Conservation (phyloP, 2,113 vertebrate species). For the Anguilla rostrata region DNA sequence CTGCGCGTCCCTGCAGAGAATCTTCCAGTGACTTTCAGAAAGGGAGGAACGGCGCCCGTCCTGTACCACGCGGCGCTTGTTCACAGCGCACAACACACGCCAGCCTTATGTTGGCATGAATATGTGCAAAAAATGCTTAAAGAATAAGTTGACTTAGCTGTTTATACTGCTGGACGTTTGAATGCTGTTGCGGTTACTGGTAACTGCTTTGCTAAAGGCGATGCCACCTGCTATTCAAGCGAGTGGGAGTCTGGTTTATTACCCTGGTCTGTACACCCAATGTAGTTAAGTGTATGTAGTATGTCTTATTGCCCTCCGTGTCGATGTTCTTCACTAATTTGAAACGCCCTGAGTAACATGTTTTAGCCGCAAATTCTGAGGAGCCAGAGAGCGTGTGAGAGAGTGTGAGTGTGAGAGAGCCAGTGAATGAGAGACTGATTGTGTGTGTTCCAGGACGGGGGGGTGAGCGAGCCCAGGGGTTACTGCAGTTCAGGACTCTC, state of each 20-base stretch:
- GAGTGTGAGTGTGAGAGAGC: neutral
- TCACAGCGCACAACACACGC: too few species aligned
- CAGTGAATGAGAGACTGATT: neutral
- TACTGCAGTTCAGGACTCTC: slow-evolving; percentile 58
- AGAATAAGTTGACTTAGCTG: too few species aligned
- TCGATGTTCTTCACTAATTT: neutral
- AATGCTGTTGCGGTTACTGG: too few species aligned
- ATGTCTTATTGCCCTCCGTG: neutral
- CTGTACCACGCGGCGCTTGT: too few species aligned
- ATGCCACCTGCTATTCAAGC: neutral
- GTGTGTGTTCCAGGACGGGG: neutral
- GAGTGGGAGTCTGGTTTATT: neutral
- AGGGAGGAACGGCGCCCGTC: too few species aligned
- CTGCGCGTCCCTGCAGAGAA: too few species aligned
- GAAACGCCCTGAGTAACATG: neutral
- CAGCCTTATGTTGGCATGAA: too few species aligned
- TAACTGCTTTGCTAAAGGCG: neutral
- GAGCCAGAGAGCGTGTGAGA: neutral
- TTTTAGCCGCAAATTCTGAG: neutral
- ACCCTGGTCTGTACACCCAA: too few species aligned
- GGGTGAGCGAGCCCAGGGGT: slow-evolving; percentile 32
- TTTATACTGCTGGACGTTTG: too few species aligned
- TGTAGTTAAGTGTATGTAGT: too few species aligned
- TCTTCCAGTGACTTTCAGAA: too few species aligned
- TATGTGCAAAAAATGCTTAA: too few species aligned